These are phyloP conservation scores for Pammene fasciana DNA, from an alignment of 2,888 invertebrate genomes.

Conservation along the genomic window DNA sequence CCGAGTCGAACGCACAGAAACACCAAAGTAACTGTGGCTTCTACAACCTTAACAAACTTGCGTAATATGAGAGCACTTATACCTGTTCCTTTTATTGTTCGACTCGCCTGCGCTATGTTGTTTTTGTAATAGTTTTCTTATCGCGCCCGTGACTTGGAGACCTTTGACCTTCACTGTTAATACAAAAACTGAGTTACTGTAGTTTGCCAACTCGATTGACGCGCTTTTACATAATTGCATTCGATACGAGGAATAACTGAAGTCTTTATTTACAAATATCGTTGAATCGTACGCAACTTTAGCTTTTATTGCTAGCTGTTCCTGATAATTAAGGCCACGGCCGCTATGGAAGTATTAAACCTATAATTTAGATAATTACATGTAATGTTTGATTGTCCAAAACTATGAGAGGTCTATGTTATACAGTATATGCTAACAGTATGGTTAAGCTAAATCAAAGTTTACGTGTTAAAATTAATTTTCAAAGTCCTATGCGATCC, in stretches of 20 bases:
- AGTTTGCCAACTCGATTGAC: background rate
- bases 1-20: background rate
- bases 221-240: conserved; percentile 2
- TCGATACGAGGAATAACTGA: background rate
- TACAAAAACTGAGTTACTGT: conserved; percentile 21
- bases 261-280: background rate
- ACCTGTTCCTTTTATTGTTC: background rate
- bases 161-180: conserved; percentile 31
- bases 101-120: background rate
- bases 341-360: no score
- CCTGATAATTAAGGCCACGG: no score
- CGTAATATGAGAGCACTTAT: background rate
- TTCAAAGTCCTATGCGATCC: no score
- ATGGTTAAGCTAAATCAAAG: no score
- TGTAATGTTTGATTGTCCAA: no score
- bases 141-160: conserved; percentile 29
- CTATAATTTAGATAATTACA: no score
- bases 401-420: no score
- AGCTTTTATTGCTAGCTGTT: no score
- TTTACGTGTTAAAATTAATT: no score
- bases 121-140: background rate
- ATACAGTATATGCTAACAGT: no score
- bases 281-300: no score
- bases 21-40: background rate
- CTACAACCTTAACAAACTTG: background rate